phyloP scores from a whole-genome alignment of 2,113 vertebrate genomes.

The Nannobrachium achirus region DNA sequence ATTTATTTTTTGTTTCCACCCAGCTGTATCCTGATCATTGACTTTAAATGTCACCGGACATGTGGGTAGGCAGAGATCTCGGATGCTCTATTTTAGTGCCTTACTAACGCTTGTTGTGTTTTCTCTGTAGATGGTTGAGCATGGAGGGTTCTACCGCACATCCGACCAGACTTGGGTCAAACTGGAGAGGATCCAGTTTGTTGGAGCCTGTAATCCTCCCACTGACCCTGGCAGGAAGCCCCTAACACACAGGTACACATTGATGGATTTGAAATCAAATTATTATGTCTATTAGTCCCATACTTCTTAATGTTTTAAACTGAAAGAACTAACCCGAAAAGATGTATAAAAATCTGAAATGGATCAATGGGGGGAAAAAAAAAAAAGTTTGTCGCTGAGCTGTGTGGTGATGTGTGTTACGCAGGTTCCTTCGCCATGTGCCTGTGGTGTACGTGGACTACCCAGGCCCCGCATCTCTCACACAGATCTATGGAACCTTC shows the following conservation, averaged over 20 bases:
- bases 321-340: neutral
- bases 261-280: neutral
- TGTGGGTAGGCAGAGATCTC: too few species aligned
- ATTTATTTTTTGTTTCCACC: too few species aligned
- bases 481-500: slow-evolving; percentile 98
- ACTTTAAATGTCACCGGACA: too few species aligned
- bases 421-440: slow-evolving; percentile 94
- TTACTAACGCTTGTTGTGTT: neutral
- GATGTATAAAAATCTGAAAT: too few species aligned
- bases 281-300: neutral
- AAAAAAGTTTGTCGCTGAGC: neutral
- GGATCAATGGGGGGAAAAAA: neutral
- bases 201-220: slow-evolving; percentile 97
- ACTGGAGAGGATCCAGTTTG: slow-evolving; percentile 98
- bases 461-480: slow-evolving; percentile 95
- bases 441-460: slow-evolving; percentile 99
- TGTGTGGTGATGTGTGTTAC: slow-evolving; percentile 1
- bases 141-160: slow-evolving; percentile 97
- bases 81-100: too few species aligned
- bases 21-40: too few species aligned
- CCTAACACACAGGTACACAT: slow-evolving; percentile 89
- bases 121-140: slow-evolving; percentile 93
- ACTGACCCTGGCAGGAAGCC: slow-evolving; percentile 98
- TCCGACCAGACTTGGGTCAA: slow-evolving; percentile 99
- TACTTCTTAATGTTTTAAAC: neutral